These are phyloP conservation scores for Oreochromis tanganicae DNA, from an alignment of 2,113 vertebrate genomes.

Conservation along the genomic window DNA sequence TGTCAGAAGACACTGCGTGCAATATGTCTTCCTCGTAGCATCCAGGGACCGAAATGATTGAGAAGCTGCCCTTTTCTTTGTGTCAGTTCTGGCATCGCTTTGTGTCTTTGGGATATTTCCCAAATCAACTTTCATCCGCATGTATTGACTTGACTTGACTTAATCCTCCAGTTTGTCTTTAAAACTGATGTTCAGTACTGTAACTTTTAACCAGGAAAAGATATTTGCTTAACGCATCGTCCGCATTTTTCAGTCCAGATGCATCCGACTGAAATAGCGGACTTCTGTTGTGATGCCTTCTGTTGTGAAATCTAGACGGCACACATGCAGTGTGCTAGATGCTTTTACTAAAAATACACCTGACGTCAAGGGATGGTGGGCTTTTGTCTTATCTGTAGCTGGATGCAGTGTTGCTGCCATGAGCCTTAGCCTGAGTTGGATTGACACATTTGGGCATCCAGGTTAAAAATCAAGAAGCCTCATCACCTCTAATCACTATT, in stretches of 20 bases:
- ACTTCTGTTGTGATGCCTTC: conserved; percentile 7
- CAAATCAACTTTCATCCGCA: neutral
- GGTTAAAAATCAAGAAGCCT: neutral
- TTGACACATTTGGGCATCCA: neutral
- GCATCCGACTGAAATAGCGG: conserved; percentile 4
- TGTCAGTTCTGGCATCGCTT: neutral
- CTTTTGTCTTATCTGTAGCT: neutral
- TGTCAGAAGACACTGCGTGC: neutral
- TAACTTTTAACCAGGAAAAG: neutral
- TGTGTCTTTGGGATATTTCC: neutral
- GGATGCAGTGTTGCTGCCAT: neutral
- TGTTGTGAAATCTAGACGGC: conserved; percentile 6
- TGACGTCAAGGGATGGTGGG: neutral
- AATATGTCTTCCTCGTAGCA: conserved; percentile 2
- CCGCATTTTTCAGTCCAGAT: neutral
- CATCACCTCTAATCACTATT: neutral
- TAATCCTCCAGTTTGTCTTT: neutral
- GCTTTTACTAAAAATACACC: conserved; percentile 43
- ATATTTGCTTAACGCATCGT: neutral
- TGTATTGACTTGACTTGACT: neutral
- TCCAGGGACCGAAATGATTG: neutral
- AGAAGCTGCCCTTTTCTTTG: neutral
- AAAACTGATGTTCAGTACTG: neutral
- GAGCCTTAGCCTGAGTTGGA: neutral
- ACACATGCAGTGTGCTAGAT: neutral